phyloP scores from a whole-genome alignment of 2,113 vertebrate genomes.

The Bos javanicus region DNA sequence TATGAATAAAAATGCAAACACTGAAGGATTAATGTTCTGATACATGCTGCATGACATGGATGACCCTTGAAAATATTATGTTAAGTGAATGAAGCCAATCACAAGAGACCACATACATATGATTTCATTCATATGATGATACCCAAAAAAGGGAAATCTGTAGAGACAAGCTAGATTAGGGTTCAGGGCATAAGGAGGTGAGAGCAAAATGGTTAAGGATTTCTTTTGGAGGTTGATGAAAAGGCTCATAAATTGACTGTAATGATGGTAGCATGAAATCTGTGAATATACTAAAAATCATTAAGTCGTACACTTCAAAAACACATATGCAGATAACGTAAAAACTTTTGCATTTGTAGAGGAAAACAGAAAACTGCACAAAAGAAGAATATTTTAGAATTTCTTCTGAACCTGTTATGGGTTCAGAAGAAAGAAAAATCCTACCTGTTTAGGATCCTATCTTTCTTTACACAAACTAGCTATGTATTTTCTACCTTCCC shows the following conservation, averaged over 20 bases:
- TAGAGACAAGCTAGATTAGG: background rate
- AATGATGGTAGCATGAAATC: background rate
- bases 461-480: background rate
- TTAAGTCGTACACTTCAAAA: constrained; percentile 19
- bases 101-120: background rate
- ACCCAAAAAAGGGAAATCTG: background rate
- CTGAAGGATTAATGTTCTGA: background rate
- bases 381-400: constrained; percentile 1
- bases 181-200: background rate
- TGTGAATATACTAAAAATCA: background rate
- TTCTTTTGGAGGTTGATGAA: background rate
- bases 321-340: background rate
- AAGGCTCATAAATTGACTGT: background rate
- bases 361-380: background rate
- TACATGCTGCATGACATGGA: background rate
- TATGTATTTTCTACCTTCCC: background rate
- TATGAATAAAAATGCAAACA: background rate
- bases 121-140: constrained; percentile 1
- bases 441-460: background rate
- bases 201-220: background rate
- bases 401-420: background rate
- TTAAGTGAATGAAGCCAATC: background rate
- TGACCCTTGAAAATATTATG: background rate
- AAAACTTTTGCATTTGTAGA: background rate
- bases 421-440: background rate